These are phyloP conservation scores for Salticus scenicus DNA, from an alignment of 2,888 invertebrate species.

Conservation along the genomic window DNA sequence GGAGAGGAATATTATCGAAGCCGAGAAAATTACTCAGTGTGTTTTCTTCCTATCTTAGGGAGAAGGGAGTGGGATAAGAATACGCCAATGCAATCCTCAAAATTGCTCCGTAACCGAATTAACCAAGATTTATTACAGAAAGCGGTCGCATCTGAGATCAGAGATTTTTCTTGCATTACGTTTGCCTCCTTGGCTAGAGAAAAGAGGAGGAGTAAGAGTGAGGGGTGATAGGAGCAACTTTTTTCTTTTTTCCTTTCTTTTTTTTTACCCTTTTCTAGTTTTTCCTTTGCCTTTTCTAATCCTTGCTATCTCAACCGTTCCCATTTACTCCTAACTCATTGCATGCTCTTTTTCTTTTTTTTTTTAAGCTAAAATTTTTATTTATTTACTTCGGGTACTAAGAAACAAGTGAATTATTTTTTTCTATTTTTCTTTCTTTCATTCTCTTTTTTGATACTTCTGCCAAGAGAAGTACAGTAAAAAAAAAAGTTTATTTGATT, in stretches of 20 bases:
- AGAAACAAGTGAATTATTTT: background rate
- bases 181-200: constrained; percentile 3
- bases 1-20: constrained; percentile 41
- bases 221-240: too few species aligned
- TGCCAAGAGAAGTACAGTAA: too few species aligned
- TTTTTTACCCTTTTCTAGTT: background rate
- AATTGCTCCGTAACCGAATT: constrained; percentile 69
- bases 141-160: constrained; percentile 64
- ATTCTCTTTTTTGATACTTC: too few species aligned
- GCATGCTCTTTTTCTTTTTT: constrained; percentile 33
- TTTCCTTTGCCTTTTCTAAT: constrained; percentile 42
- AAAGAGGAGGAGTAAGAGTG: too few species aligned
- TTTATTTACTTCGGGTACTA: background rate
- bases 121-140: constrained; percentile 69
- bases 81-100: constrained; percentile 65
- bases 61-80: background rate
- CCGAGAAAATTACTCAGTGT: constrained; percentile 58
- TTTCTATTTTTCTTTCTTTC: too few species aligned
- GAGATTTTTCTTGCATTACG: constrained; percentile 61
- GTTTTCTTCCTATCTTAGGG: too few species aligned
- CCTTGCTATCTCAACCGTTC: constrained; percentile 56
- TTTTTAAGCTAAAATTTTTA: background rate
- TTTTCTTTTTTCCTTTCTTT: background rate
- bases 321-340: constrained; percentile 64
- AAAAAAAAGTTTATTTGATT: constrained; percentile 17